Evolutionary conservation across 1,140 invertebrate species (phyloP), one percentile per base, ranked within the genome.

Genomic region (Coenobita brevimanus): DNA sequence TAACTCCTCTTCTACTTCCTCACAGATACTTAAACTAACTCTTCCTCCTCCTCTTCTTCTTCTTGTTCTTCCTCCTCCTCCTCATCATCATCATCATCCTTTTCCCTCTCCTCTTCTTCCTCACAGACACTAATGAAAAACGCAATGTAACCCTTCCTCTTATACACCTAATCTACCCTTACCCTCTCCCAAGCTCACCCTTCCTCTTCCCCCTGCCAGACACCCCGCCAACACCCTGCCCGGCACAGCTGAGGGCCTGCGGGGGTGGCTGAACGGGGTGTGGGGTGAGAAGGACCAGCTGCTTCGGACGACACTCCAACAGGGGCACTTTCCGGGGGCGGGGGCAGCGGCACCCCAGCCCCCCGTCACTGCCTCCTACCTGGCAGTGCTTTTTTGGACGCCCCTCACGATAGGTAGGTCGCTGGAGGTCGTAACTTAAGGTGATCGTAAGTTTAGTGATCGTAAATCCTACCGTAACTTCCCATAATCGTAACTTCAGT

Each of bases 231-330:
- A 93, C 17, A 92, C 93, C 79, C 91, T 96, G 41, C 96, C 96
- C 0, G 92, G 91, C 2, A 93, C 94, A 24, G 94, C 95, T 87
- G 92, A 92, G 0, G 93, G 92, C 3, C 92, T 96, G 6, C 94
- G 94, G 75, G 91, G 90, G 21, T 97, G 96, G 95, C 91, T 97
- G 57, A 94, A 95, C 69, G 92, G 95, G 54, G 93, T 94, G n/a
- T 97, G 96, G 96, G 91, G 91, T 3, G 93, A 95, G 43, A 97
- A 97, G 91, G 96, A 97, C 92, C 91, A 92, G 62, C 92, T 92
- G 46, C 92, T 97, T 1, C 92, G 93, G 67, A 92, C 94, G 82
- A 96, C 96, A 92, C 90, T 91, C 50, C 62, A 64, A 30, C 64
- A 82, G 33, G 91, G 89, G 10, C 91, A 88, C 38, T 88, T 88